phyloP scores from a whole-genome alignment of 2,888 invertebrate genomes.

The Ophion ventricosus region DNA sequence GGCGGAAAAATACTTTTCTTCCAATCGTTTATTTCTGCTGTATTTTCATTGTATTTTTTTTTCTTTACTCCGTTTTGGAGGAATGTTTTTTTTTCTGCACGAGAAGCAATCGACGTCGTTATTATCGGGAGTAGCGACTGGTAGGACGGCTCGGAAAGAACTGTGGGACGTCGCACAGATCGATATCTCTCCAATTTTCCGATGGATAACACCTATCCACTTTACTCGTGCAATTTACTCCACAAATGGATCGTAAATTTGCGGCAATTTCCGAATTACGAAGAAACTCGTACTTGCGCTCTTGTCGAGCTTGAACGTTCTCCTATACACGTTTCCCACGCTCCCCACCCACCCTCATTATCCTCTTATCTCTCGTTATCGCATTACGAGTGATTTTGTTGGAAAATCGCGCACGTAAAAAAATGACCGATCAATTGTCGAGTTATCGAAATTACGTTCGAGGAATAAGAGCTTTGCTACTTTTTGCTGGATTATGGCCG shows the following conservation, averaged over 20 bases:
- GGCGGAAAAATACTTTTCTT: too few species aligned
- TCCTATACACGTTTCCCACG: neutral
- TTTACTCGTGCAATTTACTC: conserved; percentile 6
- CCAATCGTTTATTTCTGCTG: too few species aligned
- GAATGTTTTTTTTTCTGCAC: conserved; percentile 1
- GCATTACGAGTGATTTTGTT: conserved; percentile 12
- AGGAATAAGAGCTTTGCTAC: conserved; percentile 46
- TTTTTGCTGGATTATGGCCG: conserved; percentile 64
- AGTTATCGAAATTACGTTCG: conserved; percentile 63
- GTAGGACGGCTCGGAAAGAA: conserved; percentile 16
- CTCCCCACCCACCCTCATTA: too few species aligned
- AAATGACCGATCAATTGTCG: conserved; percentile 61
- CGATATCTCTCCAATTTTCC: conserved; percentile 51
- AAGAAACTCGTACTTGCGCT: neutral
- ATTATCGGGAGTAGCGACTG: conserved; percentile 1
- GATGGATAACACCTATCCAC: neutral
- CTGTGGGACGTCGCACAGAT: conserved; percentile 35
- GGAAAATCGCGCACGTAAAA: conserved; percentile 13
- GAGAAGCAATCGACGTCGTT: neutral
- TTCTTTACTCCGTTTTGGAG: neutral
- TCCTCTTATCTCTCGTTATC: neutral
- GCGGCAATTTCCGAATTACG: conserved; percentile 29
- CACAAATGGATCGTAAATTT: conserved; percentile 13
- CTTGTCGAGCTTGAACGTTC: neutral
- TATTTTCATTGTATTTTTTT: too few species aligned